Conservation (phyloP, 2,797 vertebrate genomes). For the Mycteria americana region DNA sequence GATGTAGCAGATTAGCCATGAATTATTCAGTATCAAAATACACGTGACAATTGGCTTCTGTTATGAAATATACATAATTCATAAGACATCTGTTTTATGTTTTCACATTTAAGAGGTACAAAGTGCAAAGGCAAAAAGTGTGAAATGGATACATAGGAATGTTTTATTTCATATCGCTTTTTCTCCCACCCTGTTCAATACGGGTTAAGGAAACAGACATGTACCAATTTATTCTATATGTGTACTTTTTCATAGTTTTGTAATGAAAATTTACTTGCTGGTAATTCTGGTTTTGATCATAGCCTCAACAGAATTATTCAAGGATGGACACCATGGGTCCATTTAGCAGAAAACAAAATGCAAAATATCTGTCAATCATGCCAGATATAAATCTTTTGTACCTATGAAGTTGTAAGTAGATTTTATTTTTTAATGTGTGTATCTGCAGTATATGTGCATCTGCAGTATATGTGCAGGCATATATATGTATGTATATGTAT, state of each 20-base stretch:
- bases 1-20: constrained; percentile 44
- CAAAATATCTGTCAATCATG: neutral
- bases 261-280: neutral
- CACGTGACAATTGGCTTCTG: constrained; percentile 63
- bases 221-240: neutral
- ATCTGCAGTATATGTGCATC: neutral
- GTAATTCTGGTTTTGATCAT: neutral
- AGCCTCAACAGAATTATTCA: neutral
- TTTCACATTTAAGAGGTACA: constrained; percentile 35
- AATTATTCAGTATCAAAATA: constrained; percentile 72
- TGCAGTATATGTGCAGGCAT: neutral
- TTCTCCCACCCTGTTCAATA: neutral
- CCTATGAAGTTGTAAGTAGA: neutral
- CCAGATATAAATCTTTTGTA: neutral
- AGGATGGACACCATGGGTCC: neutral
- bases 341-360: neutral
- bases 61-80: constrained; percentile 69
- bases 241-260: neutral
- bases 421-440: neutral
- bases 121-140: constrained; percentile 17
- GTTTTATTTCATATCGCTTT: neutral
- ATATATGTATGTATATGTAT: neutral
- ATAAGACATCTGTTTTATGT: constrained; percentile 64
- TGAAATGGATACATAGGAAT: neutral
- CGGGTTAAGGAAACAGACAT: neutral